Base-by-base conservation (phyloP, 2,797 vertebrate genomes). In the Uromys caudimaculatus region DNA sequence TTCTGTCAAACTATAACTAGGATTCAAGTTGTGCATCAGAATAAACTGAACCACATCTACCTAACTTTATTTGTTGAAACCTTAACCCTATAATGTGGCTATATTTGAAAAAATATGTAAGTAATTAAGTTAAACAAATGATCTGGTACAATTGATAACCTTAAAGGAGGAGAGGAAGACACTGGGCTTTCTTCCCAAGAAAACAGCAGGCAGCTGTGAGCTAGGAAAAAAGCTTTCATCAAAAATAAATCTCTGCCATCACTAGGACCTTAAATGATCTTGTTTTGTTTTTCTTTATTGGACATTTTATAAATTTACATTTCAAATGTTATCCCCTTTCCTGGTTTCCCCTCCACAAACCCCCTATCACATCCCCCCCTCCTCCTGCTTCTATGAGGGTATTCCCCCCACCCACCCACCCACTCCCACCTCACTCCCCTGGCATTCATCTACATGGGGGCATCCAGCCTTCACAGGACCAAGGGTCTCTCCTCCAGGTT, bases 1-100 rank as follows among this genome's bases (percentile, higher is more conserved):
- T 87, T n/a, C 79, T 88, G 78, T 54, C 38, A 93, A 82, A 58
- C n/a, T 91, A n/a, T 21, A 93, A 77, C 44, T 67, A 27, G n/a
- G 9, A 73, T 7, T 64, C 27, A 47, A 77, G 56, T 29, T 60
- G 75, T 92, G 29, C 27, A 76, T 56, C 44, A 47, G 21, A 67
- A 12, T 81, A 29, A 10, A 52, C 21, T 92, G 19, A 81, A 44
- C 38, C 84, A 6, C 29, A 2, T n/a, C 4, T 47, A 6, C 3
- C 12, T 17, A 9, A 32, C 50, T 58, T 56, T 50, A 35, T 62
- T 62, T 47, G 19, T 47, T 82, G 73, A 96, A 77, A 3, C 3
- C 7, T 29, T 73, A 89, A 52, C 19, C 5, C n/a, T 23, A 50
- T 21, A 54, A 16, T n/a, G n/a, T 75, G 32, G 67, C 21, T 81